A percentile compares a stretch with the other conserved stretches of the same genome.
Evolutionary conservation across 2,797 vertebrate genomes (phyloP).

Genomic region (Cirrhinus mrigala): DNA sequence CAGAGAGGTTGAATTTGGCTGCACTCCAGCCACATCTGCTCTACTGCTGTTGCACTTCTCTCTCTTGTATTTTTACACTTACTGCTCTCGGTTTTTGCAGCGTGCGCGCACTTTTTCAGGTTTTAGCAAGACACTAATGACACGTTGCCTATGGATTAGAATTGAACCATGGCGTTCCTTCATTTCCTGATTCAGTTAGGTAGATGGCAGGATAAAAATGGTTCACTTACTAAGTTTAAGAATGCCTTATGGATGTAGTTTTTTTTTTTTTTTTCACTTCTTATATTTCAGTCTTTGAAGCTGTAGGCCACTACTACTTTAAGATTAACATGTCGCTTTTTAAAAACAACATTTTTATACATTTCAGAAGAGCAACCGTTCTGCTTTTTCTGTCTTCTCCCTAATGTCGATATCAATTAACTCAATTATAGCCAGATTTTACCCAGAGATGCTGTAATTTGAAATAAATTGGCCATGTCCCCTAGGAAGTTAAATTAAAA

Average conservation of each 20-base stretch:
- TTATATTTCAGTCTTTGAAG: background rate
- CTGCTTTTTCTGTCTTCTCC: background rate
- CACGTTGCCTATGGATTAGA: constrained; percentile 22
- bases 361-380: background rate
- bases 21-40: constrained; percentile 82
- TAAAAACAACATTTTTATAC: background rate
- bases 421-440: background rate
- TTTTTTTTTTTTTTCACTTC: background rate
- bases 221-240: background rate
- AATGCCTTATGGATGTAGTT: background rate
- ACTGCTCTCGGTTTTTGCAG: constrained; percentile 51
- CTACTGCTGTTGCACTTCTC: constrained; percentile 76
- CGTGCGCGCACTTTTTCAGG: constrained; percentile 34
- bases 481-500: background rate
- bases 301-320: background rate
- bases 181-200: background rate
- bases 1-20: constrained; percentile 74
- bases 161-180: background rate
- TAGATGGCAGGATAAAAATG: background rate
- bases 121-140: constrained; percentile 20
- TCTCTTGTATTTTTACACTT: constrained; percentile 62
- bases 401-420: background rate
- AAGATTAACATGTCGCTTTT: background rate
- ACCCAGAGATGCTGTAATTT: background rate
- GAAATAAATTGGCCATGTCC: background rate